These are phyloP conservation scores for Pseudochirops corinnae DNA, from an alignment of 2,797 vertebrate species.

Conservation along the genomic window DNA sequence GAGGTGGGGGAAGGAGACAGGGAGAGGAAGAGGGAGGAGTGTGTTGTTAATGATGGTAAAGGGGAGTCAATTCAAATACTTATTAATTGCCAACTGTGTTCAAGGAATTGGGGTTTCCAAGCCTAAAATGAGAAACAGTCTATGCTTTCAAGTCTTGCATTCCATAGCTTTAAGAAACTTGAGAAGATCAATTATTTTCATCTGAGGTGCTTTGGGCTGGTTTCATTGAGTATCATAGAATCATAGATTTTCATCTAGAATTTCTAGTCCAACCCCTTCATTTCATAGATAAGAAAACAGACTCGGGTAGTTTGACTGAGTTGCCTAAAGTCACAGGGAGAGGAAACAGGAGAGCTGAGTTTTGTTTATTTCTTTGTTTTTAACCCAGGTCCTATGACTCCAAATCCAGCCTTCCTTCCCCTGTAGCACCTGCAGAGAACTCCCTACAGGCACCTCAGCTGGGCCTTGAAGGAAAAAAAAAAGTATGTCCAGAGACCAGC, in stretches of 20 bases:
- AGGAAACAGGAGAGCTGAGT: background rate
- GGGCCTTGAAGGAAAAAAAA: background rate
- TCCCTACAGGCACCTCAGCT: background rate
- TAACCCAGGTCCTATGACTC: background rate
- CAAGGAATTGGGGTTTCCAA: background rate
- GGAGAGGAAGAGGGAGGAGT: too few species aligned
- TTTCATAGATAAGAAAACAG: background rate
- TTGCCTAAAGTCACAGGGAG: background rate
- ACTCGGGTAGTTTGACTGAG: accelerated
- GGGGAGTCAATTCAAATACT: background rate
- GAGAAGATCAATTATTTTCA: background rate
- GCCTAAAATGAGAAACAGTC: background rate
- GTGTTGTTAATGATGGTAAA: background rate
- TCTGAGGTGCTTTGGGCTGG: background rate
- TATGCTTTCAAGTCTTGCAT: background rate
- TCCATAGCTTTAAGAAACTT: background rate
- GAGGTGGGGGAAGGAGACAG: too few species aligned
- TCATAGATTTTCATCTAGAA: background rate
- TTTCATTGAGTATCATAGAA: background rate
- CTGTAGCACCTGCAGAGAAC: background rate
- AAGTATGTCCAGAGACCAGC: background rate
- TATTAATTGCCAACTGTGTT: background rate
- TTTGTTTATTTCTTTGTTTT: background rate
- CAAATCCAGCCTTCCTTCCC: background rate
- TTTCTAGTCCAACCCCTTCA: background rate